Conservation (phyloP, 2,797 vertebrate species). For the Crossoptilon crossoptilon region DNA sequence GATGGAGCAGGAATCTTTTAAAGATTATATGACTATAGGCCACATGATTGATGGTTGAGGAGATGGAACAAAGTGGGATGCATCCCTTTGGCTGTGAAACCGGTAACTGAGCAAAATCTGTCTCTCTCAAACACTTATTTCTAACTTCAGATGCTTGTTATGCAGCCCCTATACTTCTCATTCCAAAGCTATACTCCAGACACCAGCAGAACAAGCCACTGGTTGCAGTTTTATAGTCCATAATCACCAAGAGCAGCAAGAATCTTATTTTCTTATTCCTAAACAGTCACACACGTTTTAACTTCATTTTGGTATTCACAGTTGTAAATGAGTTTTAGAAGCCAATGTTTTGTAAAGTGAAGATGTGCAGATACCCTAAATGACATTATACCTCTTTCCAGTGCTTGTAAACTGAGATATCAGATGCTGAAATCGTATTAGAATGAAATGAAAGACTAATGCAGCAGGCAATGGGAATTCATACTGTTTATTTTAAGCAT, state of each 20-base stretch:
- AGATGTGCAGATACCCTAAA: conserved; percentile 56
- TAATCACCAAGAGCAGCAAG: conserved; percentile 16
- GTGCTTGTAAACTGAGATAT: background rate
- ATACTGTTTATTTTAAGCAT: background rate
- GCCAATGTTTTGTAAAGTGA: conserved; percentile 22
- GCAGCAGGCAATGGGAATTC: background rate
- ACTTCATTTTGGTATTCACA: conserved; percentile 4
- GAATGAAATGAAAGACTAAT: conserved; percentile 12
- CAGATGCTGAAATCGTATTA: conserved; percentile 18
- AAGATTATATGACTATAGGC: background rate
- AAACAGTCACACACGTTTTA: conserved; percentile 41
- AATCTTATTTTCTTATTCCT: conserved; percentile 40
- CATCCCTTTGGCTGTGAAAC: background rate
- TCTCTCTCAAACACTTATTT: background rate
- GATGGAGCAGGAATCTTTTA: background rate
- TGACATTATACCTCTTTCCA: conserved; percentile 27
- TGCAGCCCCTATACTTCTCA: background rate
- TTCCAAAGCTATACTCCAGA: background rate
- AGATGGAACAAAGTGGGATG: background rate
- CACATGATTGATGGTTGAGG: fast-evolving
- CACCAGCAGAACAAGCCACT: background rate
- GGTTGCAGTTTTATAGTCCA: background rate
- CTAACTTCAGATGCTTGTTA: background rate
- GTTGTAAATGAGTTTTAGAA: conserved; percentile 38
- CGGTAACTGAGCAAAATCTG: background rate